Evolutionary conservation across 2,888 invertebrate genomes (phyloP), one percentile per base, ranked within the genome.

Genomic region (Coecobrya sp.): DNA sequence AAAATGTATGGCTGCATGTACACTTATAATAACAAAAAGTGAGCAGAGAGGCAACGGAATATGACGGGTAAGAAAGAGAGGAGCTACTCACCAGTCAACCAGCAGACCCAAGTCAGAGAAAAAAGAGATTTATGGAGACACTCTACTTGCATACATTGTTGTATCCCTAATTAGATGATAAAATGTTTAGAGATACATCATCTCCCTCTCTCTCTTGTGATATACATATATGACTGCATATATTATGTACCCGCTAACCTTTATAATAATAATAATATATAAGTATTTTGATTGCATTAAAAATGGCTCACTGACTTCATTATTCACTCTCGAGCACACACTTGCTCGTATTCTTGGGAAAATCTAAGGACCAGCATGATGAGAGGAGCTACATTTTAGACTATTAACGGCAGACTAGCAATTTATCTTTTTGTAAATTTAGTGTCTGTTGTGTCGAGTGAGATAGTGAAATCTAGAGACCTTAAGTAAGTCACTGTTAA

Each of bases 41-140:
- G 59, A 59, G 59, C 59, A 1, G n/a, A n/a, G n/a, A n/a, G 27
- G 73, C 19, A 73, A 73, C 73, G 42, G 73, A 42, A 73, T 42
- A 42, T 73, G 36, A 73, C 42, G 42, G 42, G 73, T 0, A n/a
- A 19, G 25, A 73, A 36, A 36, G 36, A 36, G 36, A 36, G 36
- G 4, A 68, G 59, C 16, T 16, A 59, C 13, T 16, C 59, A 59
- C 19, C 7, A 59, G 19, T n/a, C n/a, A 59, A 3, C 30, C 27
- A 22, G 68, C n/a, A 19, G 36, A 36, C 36, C 36, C 2, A 7
- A 30, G 73, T 36, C 73, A 73, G 42, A 42, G 25, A 73, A 65
- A 65, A 73, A 42, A 42, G 73, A 73, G 73, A 73, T 73, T 73
- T 73, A 73, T 73, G 73, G 73, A 73, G 73, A 73, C 42, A 27